Base-by-base conservation (phyloP, 2,113 vertebrate genomes). In the Onychorhynchus coronatus region DNA sequence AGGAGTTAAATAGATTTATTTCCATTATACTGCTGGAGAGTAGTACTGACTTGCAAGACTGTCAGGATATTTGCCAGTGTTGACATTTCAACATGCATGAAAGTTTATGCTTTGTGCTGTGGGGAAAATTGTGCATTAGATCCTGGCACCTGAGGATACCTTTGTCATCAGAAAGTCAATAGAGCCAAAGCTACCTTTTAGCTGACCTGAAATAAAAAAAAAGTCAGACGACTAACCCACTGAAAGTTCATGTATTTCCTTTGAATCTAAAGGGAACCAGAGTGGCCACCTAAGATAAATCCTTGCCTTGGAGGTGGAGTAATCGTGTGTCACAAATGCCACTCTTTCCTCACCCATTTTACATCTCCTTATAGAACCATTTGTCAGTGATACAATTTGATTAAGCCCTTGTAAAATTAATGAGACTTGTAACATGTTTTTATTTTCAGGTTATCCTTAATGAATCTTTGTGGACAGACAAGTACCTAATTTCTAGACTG, bases 371-470 rank as follows among this genome's bases (percentile, higher is more conserved):
- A 12, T 17, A 58, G 21, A 68, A 8, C 10, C 47, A 5, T 52
- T 15, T 89, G 23, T 65, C 89, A 39, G 10, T 74, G 55, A 46
- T 41, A n/a, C 5, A 37, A 22, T 14, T 85, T 67, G 28, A 39
- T 79, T 62, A 73, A 78, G 31, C 6, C 13, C 6, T 6, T 83
- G 13, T 55, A 84, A 33, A 10, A 21, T 41, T 92, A 49, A 18
- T 85, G 75, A 52, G n/a, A 81, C 31, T 88, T 86, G 27, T n/a
- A 58, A 68, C 94, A 2, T 92, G 18, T 96, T 37, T 82, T 44
- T 66, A 2, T 67, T 97, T 96, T 73, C 86, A 98, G 98, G 70
- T 97, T 91, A 28, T 62, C 33, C 35, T 98, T 77, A 89, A 93
- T 94, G 72, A 81, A 6, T 80, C 89, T 80, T 33, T 85, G 27